Evolutionary conservation across 2,888 invertebrate species (phyloP), one percentile per base, ranked within the genome.

Genomic region (Loripinus fragilis): DNA sequence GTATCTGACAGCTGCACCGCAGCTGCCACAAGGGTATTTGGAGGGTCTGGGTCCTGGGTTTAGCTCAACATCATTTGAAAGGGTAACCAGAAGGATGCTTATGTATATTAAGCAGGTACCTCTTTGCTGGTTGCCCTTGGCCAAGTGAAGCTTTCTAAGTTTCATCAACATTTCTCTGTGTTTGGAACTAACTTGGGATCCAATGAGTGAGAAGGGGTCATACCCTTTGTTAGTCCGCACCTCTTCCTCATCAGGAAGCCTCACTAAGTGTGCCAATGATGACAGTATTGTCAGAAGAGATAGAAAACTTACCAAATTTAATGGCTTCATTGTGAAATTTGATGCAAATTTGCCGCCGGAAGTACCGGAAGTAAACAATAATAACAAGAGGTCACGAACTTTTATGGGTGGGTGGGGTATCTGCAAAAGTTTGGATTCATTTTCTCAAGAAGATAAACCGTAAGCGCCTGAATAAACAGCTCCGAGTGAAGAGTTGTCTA

Each of bases 71-170:
- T 71, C 71, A 30, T 71, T 33, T 0, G 60, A 60, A n/a, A 71
- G 41, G 28, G 71, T 60, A 10, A 92, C 94, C 89, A 83, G 86
- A 77, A 92, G 91, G 88, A 86, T 93, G 92, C 94, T 93, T 91
- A 94, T 94, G 91, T 93, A 93, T 17, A 65, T n/a, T n/a, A 65
- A n/a, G 35, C 65, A 52, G 2, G 52, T 25, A 25, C 23, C 23
- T 10, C n/a, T 52, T 52, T 52, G 23, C 7, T 52, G 5, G 3
- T 52, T n/a, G 1, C 52, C 52, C 2, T 2, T 23, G 25, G 23
- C 23, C 2, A n/a, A 25, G 25, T 17, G 3, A 5, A 52, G 3
- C 12, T 52, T 52, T n/a, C 25, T 52, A 2, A 52, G 25, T 52
- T 52, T 52, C 23, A 25, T 25, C 25, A 52, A 25, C 52, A 52